Percentiles rank a stretch among this genome's conserved stretches.
Evolutionary conservation across 2,797 vertebrate species (phyloP).

Genomic region (Moxostoma hubbsi): DNA sequence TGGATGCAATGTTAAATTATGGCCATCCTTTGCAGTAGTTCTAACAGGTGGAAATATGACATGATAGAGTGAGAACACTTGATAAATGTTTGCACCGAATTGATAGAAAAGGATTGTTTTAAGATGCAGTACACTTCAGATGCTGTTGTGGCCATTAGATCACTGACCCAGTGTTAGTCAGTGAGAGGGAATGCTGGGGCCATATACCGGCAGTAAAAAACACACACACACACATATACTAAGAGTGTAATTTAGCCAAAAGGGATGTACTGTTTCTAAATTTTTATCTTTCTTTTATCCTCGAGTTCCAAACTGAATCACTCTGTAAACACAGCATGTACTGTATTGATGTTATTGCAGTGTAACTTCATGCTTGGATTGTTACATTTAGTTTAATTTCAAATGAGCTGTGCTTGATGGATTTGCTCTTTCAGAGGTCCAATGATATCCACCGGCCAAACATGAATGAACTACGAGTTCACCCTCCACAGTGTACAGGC

Average conservation of each 20-base stretch:
- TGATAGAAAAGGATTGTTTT: conserved; percentile 7
- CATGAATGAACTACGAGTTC: conserved; percentile 31
- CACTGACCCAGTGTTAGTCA: conserved; percentile 35
- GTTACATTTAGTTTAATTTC: conserved; percentile 45
- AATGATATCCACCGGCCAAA: conserved; percentile 40
- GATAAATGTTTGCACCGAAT: not conserved
- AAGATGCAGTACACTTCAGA: conserved; percentile 2
- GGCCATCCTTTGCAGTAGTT: not conserved
- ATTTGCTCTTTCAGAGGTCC: conserved; percentile 35
- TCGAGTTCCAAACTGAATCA: conserved; percentile 10
- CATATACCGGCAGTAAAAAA: conserved; percentile 28
- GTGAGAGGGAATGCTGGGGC: conserved; percentile 30
- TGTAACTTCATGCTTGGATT: conserved; percentile 48
- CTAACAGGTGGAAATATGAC: conserved; percentile 10
- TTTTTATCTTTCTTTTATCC: too few relatives aligned
- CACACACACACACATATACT: not conserved
- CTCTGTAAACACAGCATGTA: conserved; percentile 7
- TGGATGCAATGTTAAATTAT: not conserved
- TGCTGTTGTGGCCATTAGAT: conserved; percentile 26
- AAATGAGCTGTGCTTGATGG: conserved; percentile 46
- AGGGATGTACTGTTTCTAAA: not conserved
- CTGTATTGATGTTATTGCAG: conserved; percentile 44
- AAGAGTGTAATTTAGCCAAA: conserved; percentile 23
- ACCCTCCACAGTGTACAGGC: conserved; percentile 2
- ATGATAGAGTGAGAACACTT: not conserved